Base-by-base conservation (phyloP, 2,797 vertebrate genomes). In the Netta rufina region DNA sequence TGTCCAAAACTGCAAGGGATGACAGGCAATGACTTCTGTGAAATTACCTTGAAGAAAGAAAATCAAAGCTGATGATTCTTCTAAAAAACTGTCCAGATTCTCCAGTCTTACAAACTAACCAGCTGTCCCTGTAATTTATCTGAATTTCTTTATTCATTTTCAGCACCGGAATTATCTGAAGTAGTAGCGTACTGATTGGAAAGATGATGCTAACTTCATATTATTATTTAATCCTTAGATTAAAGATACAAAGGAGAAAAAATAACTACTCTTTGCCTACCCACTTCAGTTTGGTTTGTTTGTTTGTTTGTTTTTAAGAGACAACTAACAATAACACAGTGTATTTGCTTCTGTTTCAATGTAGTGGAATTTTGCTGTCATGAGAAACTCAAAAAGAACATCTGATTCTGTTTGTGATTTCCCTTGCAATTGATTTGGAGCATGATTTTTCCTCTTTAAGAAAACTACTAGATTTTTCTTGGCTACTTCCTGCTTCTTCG, bases 41-140 rank as follows among this genome's bases (percentile, higher is more conserved):
- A 28, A 90, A 80, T 87, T 94, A 77, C 33, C 70, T 71, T 85
- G 79, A 62, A 94, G 58, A 96, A 83, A 69, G 28, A 89, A 87
- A 67, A 93, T 82, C 77, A 86, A 94, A 81, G 75, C 30, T 74
- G 73, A 51, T 36, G 4, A 76, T 65, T 80, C 28, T n/a, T 36
- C 47, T 80, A 67, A 88, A 78, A 96, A 78, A 67, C 76, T 79
- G 51, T 72, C 72, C 70, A 70, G 78, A 81, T 49, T 92, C 49
- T 54, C 58, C 77, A 27, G 51, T 43, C 54, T 88, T 87, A 60
- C 57, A 76, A 85, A 51, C 76, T 84, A 96, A 86, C 53, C 39
- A 74, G 28, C 33, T 74, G 60, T 51, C 93, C 6, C 2, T 86
- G 45, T 62, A 86, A 82, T 71, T 67, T 91, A 20, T 62, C 66